Evolutionary conservation across 2,113 vertebrate species (phyloP).

Genomic region (Gymnogyps californianus): DNA sequence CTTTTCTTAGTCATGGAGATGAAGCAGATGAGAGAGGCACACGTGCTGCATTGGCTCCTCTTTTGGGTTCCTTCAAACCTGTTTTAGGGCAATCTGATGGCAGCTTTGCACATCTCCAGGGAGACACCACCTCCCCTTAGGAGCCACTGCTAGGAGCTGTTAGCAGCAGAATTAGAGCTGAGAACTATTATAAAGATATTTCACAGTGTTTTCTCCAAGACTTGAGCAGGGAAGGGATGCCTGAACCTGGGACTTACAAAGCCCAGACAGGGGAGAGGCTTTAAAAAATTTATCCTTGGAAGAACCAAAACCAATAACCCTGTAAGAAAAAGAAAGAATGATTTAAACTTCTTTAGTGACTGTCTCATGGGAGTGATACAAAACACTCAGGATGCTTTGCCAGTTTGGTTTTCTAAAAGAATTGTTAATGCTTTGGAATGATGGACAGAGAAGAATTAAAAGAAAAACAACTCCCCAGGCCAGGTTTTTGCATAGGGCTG

Average conservation of each 20-base stretch:
- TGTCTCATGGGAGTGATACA: background rate
- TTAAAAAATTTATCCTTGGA: conserved; percentile 8
- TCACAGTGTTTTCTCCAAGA: background rate
- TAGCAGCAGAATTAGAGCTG: background rate
- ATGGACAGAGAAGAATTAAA: conserved; percentile 27
- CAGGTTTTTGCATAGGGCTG: conserved; percentile 32
- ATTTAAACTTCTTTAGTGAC: conserved; percentile 37
- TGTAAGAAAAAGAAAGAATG: background rate
- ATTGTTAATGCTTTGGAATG: conserved; percentile 20
- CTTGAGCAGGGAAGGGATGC: background rate
- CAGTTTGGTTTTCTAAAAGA: conserved; percentile 46
- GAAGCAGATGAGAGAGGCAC: background rate
- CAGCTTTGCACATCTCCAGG: background rate
- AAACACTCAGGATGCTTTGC: conserved; percentile 8
- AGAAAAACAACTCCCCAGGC: conserved; percentile 22
- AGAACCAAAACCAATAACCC: background rate
- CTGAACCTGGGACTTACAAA: background rate
- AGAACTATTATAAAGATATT: background rate
- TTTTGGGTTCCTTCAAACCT: background rate
- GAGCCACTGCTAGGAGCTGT: background rate
- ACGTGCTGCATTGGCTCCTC: background rate
- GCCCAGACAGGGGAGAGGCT: background rate
- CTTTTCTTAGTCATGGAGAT: background rate
- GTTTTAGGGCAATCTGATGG: background rate
- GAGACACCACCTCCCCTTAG: background rate